A percentile compares a stretch with the other conserved stretches of the same genome.
Conservation (phyloP, 2,113 vertebrate genomes). For the Maccullochella peelii region DNA sequence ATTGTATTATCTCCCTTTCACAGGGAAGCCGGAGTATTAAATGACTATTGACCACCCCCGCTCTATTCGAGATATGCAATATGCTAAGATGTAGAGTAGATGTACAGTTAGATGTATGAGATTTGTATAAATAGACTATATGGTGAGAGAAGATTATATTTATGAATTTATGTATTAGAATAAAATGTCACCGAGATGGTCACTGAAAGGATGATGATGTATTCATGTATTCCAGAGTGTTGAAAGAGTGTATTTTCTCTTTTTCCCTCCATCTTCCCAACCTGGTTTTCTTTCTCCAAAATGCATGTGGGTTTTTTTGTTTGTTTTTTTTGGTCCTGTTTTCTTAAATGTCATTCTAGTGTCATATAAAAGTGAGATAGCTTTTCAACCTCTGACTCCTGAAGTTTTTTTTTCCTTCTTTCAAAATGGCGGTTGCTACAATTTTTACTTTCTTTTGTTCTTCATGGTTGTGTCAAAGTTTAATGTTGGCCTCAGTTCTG, state of each 20-base stretch:
- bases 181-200: constrained; percentile 69
- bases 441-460: not conserved
- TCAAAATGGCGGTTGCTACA: not conserved
- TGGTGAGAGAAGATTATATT: constrained; percentile 71
- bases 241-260: constrained; percentile 29
- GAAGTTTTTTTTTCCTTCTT: constrained; percentile 27
- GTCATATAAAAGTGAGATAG: constrained; percentile 76
- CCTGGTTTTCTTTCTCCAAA: constrained; percentile 35
- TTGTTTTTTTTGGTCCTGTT: constrained; percentile 44
- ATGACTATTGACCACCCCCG: constrained; percentile 44
- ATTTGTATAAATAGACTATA: constrained; percentile 64
- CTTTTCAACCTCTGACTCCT: constrained; percentile 67
- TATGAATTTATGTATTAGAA: constrained; percentile 67
- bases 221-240: constrained; percentile 61
- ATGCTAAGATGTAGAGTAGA: constrained; percentile 69
- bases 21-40: constrained; percentile 44
- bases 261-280: not conserved
- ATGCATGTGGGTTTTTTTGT: constrained; percentile 67
- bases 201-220: constrained; percentile 63
- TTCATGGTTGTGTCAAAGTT: not conserved
- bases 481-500: not conserved
- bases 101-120: constrained; percentile 74
- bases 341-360: constrained; percentile 76
- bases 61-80: constrained; percentile 75
- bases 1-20: constrained; percentile 29